Evolutionary conservation across 2,113 vertebrate genomes (phyloP).

Genomic region (Toxotes jaculatrix): DNA sequence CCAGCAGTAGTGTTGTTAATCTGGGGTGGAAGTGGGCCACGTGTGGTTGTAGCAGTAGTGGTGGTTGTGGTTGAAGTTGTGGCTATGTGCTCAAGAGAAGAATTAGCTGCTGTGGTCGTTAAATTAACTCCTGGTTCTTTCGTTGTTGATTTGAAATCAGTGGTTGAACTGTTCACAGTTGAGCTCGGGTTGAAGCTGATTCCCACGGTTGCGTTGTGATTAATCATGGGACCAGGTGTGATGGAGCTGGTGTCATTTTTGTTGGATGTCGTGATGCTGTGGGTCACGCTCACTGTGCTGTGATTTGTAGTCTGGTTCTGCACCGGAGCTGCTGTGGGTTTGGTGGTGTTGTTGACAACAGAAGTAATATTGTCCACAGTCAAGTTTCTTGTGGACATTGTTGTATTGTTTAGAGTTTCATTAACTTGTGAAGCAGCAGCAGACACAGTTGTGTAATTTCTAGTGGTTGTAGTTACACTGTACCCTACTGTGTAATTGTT

Average conservation of each 20-base stretch:
- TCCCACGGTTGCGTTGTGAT: not conserved
- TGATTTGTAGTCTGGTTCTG: conserved; percentile 33
- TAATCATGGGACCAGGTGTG: not conserved
- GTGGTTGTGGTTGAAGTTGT: not conserved
- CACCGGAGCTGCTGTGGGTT: conserved; percentile 12
- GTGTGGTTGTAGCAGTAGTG: not conserved
- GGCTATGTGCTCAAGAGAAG: not conserved
- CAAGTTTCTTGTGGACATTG: not conserved
- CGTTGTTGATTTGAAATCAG: not conserved
- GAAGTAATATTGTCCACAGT: not conserved
- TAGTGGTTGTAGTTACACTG: not conserved
- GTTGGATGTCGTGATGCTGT: conserved; percentile 5
- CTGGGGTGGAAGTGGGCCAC: not conserved
- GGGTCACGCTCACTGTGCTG: conserved; percentile 1
- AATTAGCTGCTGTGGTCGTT: not conserved
- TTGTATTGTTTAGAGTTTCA: not conserved
- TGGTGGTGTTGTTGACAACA: not conserved
- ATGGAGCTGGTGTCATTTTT: not conserved
- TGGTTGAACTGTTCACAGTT: not conserved
- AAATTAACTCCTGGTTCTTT: not conserved
- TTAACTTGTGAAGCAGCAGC: not conserved
- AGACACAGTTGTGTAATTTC: conserved; percentile 17
- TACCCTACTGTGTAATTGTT: not conserved
- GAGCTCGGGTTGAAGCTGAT: not conserved
- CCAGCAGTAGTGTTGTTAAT: not conserved